These are phyloP conservation scores for Gymnoscopelus braueri DNA, from an alignment of 2,797 vertebrate species.

Conservation along the genomic window DNA sequence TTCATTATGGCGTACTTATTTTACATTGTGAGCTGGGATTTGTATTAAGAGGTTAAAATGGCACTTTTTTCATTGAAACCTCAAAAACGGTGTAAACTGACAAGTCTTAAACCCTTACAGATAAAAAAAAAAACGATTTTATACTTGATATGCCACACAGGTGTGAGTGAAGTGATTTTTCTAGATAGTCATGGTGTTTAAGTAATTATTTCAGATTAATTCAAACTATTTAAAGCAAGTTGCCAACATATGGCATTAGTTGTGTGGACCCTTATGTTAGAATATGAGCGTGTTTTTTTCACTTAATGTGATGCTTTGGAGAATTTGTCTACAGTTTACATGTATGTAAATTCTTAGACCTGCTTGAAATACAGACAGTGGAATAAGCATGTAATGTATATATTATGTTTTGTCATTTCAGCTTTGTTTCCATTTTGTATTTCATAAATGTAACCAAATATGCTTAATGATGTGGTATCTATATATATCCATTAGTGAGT, in stretches of 20 bases:
- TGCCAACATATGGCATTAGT: slow-evolving; percentile 16
- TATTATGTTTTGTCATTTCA: slow-evolving; percentile 5
- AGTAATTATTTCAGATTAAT: slow-evolving; percentile 24
- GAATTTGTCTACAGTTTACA: slow-evolving; percentile 44
- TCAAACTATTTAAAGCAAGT: slow-evolving; percentile 32
- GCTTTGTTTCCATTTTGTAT: slow-evolving; percentile 7
- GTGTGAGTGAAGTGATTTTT: slow-evolving; percentile 38
- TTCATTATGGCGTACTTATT: slow-evolving; percentile 12
- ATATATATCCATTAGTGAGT: slow-evolving; percentile 5
- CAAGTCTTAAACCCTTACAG: slow-evolving; percentile 6
- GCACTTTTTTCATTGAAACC: slow-evolving; percentile 2
- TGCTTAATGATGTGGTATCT: slow-evolving; percentile 19
- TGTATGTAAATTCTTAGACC: slow-evolving; percentile 6
- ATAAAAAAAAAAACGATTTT: slow-evolving; percentile 14
- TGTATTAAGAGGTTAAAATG: slow-evolving; percentile 15
- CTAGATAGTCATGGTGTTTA: slow-evolving; percentile 22
- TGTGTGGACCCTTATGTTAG: slow-evolving; percentile 15
- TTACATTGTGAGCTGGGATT: slow-evolving; percentile 27
- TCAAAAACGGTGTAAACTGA: slow-evolving; percentile 7
- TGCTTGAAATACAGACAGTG: slow-evolving; percentile 13
- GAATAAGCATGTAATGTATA: not conserved
- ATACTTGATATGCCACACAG: slow-evolving; percentile 38
- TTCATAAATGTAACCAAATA: slow-evolving; percentile 30
- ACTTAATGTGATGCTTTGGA: slow-evolving; percentile 21
- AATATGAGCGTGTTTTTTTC: slow-evolving; percentile 24